Evolutionary conservation across 2,888 invertebrate genomes (phyloP), one percentile per base, ranked within the genome.

Genomic region (Corythucha ciliata): DNA sequence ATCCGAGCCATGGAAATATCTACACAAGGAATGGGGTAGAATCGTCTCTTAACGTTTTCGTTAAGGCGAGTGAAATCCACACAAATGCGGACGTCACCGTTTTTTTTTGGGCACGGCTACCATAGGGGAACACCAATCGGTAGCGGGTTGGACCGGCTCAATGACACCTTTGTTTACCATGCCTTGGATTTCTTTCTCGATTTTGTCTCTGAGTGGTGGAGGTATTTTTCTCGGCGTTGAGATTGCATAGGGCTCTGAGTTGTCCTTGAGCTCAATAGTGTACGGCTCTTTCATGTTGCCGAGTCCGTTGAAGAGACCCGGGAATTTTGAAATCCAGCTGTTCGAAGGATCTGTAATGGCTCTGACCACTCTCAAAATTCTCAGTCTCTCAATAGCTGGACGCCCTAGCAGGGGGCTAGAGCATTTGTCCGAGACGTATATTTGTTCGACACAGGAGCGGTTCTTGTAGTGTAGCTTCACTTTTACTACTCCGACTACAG

Each of bases 31-130:
- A 40, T 52, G 8, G 41, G 52, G 29, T 52, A 26, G 14, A 24
- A 52, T 34, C 18, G 39, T 1, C 52, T 47, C 22, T 52, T 27
- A 12, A 52, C 52, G 20, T 25, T 40, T 25, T 48, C 26, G 24
- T 52, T 52, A 8, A 52, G 26, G 10, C 33, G 37, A 10, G 52
- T 24, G 2, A 52, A 18, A 36, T 52, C 48, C 3, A 52, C 46
- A 33, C 46, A 52, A 3, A 52, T 52, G 2, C 52, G 20, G 2
- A 52, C 27, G 1, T 26, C 24, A 5, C 42, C 42, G 10, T 18
- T 18, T 41, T 25, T 42, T 27, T 25, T 42, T 26, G 6, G 18
- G 4, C 6, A 14, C 14, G 7, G 14, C 42, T 1, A 42, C 42
- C 42, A 42, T 42, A 6, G 42, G 42, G 10, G 42, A 12, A 27